Conservation (phyloP, 1,140 invertebrate species). For the Cryptotermes secundus region DNA sequence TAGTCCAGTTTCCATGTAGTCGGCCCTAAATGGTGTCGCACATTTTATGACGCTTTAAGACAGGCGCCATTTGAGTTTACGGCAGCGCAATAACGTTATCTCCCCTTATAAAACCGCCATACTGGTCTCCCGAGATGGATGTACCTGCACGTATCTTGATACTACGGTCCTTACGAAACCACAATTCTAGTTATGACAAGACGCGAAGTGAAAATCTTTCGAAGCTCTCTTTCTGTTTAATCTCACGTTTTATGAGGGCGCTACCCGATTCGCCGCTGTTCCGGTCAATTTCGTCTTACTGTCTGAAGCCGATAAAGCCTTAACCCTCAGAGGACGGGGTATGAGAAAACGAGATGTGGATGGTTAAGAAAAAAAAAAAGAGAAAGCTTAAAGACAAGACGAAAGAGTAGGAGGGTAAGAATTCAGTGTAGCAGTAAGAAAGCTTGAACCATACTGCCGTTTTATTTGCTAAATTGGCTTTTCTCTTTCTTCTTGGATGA, state of each 20-base stretch:
- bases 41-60: neutral
- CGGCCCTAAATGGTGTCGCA: neutral
- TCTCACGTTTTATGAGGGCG: conserved; percentile 4
- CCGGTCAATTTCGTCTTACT: conserved; percentile 27
- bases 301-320: conserved; percentile 21
- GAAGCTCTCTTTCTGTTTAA: neutral
- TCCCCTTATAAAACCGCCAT: neutral
- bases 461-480: neutral
- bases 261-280: neutral
- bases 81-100: neutral
- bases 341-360: conserved; percentile 14
- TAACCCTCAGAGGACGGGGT: neutral
- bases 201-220: conserved; percentile 3
- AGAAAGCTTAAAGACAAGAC: neutral
- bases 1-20: neutral
- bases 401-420: conserved; percentile 20
- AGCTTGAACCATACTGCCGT: conserved; percentile 24
- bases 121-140: neutral
- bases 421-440: conserved; percentile 20
- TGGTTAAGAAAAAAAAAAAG: neutral
- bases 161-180: neutral
- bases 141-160: neutral
- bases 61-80: neutral
- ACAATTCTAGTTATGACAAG: neutral
- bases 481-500: too few species aligned